A percentile compares a stretch with the other conserved stretches of the same genome.
Evolutionary conservation across 2,888 invertebrate genomes (phyloP).

Genomic region (Apamea anceps): DNA sequence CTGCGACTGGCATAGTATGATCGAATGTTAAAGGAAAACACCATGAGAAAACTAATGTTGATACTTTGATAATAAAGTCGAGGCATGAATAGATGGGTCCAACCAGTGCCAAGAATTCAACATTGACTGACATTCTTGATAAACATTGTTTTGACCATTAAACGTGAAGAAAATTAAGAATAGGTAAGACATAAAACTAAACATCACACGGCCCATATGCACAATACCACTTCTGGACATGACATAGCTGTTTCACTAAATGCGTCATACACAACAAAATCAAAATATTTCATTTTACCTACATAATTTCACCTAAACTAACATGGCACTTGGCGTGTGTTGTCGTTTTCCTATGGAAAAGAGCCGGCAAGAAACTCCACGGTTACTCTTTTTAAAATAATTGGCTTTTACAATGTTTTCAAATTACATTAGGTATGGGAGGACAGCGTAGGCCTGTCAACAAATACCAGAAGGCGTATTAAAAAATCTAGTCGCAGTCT

Average conservation of each 20-base stretch:
- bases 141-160: constrained; percentile 20
- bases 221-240: background rate
- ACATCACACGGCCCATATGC: background rate
- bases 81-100: constrained; percentile 34
- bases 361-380: no score
- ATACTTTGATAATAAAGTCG: constrained; percentile 35
- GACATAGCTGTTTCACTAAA: background rate
- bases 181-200: background rate
- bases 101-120: constrained; percentile 49
- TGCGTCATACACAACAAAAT: background rate
- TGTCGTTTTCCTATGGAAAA: no score
- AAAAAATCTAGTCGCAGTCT: no score
- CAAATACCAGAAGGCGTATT: no score
- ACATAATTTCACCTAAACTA: no score
- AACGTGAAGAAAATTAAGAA: constrained; percentile 36
- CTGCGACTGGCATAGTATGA: background rate
- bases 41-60: constrained; percentile 25
- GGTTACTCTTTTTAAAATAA: no score
- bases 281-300: no score
- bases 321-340: no score
- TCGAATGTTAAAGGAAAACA: constrained; percentile 14
- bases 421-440: no score
- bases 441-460: no score
- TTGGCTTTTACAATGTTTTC: no score
- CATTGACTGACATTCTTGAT: constrained; percentile 37